Base-by-base conservation (phyloP, 1,140 invertebrate genomes). In the Aphelinus atriplicis region DNA sequence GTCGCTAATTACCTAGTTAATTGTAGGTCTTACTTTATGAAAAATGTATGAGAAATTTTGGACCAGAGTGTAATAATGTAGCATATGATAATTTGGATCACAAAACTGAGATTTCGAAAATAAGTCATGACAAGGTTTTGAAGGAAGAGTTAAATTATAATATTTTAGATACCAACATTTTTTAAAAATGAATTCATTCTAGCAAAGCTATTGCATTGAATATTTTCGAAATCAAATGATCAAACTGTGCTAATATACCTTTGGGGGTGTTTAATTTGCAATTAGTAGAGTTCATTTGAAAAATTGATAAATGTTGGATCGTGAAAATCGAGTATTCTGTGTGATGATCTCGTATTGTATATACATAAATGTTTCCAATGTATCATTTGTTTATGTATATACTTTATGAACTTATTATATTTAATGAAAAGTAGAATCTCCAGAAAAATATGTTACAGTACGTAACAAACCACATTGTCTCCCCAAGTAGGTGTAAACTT, bases 141-240 rank as follows among this genome's bases (percentile, higher is more conserved):
- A 75, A 65, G 64, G 47, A 66, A 66, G 66, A 70, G 58, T 75
- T 26, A 75, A 63, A 71, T 75, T 65, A 64, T 65, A 71, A 75
- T 75, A 75, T 75, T 75, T 75, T 75, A 75, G 74, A 71, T 75
- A 71, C 62, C 56, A 71, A 66, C 50, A 66, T 62, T 71, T 75
- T 75, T 75, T 65, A 71, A 71, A 75, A 61, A 4, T 67, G 62
- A 10, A 63, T 72, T 67, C 67, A 46, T 72, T 71, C 68, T n/a
- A 62, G 7, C 3, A 43, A 57, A 71, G 42, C 47, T 55, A 51
- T 51, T 58, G 26, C 56, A 71, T 62, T 71, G 60, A 62, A 50
- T 67, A 71, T 71, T 76, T 76, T 76, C 69, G 63, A 71, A 76
- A 56, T 72, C 69, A 60, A 71, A 75, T 50, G 51, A 65, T 68